Base-by-base conservation (phyloP, 2,113 vertebrate species). In the Cephalopholis sonnerati region DNA sequence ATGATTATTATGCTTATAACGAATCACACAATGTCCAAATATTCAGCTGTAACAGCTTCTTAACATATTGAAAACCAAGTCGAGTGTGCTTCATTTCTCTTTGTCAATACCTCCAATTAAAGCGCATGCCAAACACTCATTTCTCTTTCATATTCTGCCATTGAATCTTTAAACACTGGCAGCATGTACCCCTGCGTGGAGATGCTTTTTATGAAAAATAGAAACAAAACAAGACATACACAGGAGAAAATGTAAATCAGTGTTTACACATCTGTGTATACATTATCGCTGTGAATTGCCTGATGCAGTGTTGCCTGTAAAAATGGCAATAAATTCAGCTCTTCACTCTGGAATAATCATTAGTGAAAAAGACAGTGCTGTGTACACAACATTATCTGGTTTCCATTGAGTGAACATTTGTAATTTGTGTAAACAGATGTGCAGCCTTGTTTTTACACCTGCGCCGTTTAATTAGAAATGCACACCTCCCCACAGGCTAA, bases 401-500 rank as follows among this genome's bases (percentile, higher is more conserved):
- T 88, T 84, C 65, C 67, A 78, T 64, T 84, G 67, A 90, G 58
- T 88, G 72, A 92, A 82, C 91, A 89, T 81, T 84, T 89, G 71
- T 89, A 88, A 91, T 94, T 94, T 89, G 72, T 79, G 66, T 91
- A 91, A 91, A 93, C 88, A 94, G 91, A 91, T 93, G 91, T 84
- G 70, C 69, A 58, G 48, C 76, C 77, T 78, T 69, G 71, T 79
- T 90, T 88, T 83, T 82, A 87, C 89, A 93, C 89, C 90, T 93
- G 88, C 79, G 74, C 61, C 12, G 32, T 77, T 91, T 91, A 90
- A 92, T 94, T 94, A 85, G 75, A 89, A 83, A 91, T 70, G 44
- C 75, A 85, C 79, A 79, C 81, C 57, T 85, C 75, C 81, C 84
- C 55, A 71, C 55, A 70, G 86, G 75, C 83, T 87, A 90, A 89